Evolutionary conservation across 2,888 invertebrate species (phyloP).

Genomic region (Lottia scabra): DNA sequence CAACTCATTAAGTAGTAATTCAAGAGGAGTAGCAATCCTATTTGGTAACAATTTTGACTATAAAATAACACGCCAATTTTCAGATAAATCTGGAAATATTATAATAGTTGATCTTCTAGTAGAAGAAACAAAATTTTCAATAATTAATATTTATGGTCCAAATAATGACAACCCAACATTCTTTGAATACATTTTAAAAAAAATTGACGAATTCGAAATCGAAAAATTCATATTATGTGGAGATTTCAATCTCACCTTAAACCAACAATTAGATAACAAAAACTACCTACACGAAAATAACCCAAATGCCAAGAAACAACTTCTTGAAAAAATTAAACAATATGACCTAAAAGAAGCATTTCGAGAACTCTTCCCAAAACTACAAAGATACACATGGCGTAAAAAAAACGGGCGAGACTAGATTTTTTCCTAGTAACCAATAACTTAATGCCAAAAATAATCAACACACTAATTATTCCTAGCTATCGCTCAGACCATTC

Average conservation of each 20-base stretch:
- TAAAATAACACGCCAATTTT: not conserved
- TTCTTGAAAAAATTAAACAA: not conserved
- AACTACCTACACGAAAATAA: conserved; percentile 8
- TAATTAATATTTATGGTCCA: conserved; percentile 12
- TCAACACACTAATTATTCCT: no score
- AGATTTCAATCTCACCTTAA: conserved; percentile 12
- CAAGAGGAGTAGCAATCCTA: conserved; percentile 2
- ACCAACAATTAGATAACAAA: not conserved
- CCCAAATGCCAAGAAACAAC: not conserved
- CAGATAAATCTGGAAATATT: conserved; percentile 1
- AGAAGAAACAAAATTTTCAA: not conserved
- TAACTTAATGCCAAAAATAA: no score
- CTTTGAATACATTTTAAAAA: conserved; percentile 3
- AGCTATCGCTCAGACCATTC: no score
- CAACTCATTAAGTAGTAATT: not conserved
- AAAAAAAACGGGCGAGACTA: no score
- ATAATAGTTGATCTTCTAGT: conserved; percentile 2
- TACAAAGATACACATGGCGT: no score
- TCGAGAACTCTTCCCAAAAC: not conserved
- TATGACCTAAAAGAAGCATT: not conserved
- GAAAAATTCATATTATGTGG: not conserved
- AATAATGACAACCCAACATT: conserved; percentile 12
- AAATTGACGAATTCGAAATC: not conserved
- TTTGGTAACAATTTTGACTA: conserved; percentile 16
- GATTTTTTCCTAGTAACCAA: no score